Percentiles rank a stretch among this genome's conserved stretches.
Conservation (phyloP, 2,888 invertebrate species). For the Conus canariensis region DNA sequence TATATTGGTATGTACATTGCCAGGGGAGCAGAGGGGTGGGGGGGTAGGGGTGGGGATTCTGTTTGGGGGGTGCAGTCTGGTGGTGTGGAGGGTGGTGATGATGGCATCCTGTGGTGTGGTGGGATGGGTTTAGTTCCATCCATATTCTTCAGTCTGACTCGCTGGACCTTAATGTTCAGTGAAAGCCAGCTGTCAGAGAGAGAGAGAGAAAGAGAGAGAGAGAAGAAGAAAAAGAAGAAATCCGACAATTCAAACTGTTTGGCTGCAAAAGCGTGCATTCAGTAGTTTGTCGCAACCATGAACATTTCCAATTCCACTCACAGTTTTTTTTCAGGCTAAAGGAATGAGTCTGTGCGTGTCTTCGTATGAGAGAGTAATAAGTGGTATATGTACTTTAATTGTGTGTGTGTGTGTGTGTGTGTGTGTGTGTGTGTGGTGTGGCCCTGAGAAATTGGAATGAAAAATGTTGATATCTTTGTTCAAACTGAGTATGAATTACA, state of each 20-base stretch:
- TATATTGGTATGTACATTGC: constrained; percentile 86
- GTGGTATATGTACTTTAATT: neutral
- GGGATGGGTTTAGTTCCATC: no score
- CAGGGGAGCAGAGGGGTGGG: constrained; percentile 34
- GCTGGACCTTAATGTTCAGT: neutral
- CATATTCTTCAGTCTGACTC: no score
- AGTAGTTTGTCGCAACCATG: no score
- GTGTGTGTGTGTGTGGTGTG: neutral
- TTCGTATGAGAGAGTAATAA: neutral
- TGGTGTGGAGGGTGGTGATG: no score
- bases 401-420: neutral
- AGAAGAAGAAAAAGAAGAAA: neutral
- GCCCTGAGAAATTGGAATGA: no score
- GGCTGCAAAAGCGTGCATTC: no score
- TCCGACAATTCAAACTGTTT: no score
- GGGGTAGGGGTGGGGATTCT: neutral
- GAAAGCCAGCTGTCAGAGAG: no score
- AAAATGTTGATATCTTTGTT: no score
- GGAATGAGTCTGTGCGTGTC: neutral
- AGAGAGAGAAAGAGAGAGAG: neutral
- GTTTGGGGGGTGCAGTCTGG: neutral
- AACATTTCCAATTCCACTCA: no score
- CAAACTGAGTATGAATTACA: no score
- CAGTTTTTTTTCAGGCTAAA: neutral
- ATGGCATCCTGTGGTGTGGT: no score